Evolutionary conservation across 2,797 vertebrate genomes (phyloP).

Genomic region (Mustela erminea): DNA sequence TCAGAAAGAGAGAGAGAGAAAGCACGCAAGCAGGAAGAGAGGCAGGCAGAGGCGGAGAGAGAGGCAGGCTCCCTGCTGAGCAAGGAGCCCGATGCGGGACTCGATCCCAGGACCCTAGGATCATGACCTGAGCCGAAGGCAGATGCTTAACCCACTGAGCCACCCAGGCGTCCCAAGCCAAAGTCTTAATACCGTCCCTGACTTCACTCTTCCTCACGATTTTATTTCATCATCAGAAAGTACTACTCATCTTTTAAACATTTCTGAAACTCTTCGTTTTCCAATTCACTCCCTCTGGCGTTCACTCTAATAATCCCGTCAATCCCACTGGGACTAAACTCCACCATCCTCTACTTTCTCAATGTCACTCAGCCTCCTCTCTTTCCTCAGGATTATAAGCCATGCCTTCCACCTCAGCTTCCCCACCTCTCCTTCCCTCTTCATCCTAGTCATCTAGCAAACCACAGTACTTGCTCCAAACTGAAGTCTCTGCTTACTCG

Average conservation of each 20-base stretch:
- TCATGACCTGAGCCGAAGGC: too few species aligned
- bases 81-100: too few species aligned
- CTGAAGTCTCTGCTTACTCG: background rate
- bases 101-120: too few species aligned
- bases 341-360: background rate
- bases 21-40: too few species aligned
- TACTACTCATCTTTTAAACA: background rate
- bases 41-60: too few species aligned
- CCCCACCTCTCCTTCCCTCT: background rate
- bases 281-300: background rate
- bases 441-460: background rate
- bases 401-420: background rate
- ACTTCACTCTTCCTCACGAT: background rate
- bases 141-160: too few species aligned
- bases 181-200: background rate
- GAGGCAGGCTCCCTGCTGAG: too few species aligned
- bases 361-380: background rate
- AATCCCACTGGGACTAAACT: background rate
- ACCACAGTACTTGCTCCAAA: background rate
- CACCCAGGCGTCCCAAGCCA: too few species aligned
- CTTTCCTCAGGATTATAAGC: background rate
- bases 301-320: background rate
- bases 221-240: background rate
- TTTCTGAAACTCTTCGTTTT: constrained; percentile 13
- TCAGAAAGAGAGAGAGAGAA: too few species aligned